These are phyloP conservation scores for Cantharis flavilabris DNA, from an alignment of 2,888 invertebrate species.

Conservation along the genomic window DNA sequence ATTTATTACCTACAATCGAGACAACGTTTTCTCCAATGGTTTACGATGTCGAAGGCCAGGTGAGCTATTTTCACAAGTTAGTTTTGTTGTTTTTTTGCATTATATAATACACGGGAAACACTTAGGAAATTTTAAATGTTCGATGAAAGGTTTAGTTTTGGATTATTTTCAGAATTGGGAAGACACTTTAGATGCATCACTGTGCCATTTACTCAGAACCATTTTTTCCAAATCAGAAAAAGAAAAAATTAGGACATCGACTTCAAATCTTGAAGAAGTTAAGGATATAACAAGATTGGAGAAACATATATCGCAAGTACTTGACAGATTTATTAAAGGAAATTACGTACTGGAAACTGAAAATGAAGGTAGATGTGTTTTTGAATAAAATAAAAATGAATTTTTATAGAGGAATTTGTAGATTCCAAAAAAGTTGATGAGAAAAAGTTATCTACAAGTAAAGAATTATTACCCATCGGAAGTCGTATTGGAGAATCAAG, in stretches of 20 bases:
- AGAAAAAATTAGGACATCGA: constrained; percentile 63
- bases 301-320: constrained; percentile 50
- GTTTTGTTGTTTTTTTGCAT: too few species aligned
- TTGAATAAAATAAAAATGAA: too few species aligned
- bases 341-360: constrained; percentile 4
- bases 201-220: constrained; percentile 68
- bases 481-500: constrained; percentile 50
- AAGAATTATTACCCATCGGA: constrained; percentile 43
- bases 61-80: constrained; percentile 23
- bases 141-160: too few species aligned
- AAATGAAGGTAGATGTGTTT: not conserved
- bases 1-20: constrained; percentile 40
- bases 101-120: too few species aligned
- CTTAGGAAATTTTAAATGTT: too few species aligned
- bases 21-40: constrained; percentile 45
- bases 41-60: constrained; percentile 49
- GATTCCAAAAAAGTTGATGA: not conserved
- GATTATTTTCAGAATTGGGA: constrained; percentile 72
- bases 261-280: constrained; percentile 55
- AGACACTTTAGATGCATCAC: constrained; percentile 70
- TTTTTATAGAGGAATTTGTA: not conserved
- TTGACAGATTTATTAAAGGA: constrained; percentile 48
- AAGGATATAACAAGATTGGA: constrained; percentile 51
- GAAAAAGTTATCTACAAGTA: constrained; percentile 9
- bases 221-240: constrained; percentile 67